Base-by-base conservation (phyloP, 2,113 vertebrate genomes). In the Petroica traversi region DNA sequence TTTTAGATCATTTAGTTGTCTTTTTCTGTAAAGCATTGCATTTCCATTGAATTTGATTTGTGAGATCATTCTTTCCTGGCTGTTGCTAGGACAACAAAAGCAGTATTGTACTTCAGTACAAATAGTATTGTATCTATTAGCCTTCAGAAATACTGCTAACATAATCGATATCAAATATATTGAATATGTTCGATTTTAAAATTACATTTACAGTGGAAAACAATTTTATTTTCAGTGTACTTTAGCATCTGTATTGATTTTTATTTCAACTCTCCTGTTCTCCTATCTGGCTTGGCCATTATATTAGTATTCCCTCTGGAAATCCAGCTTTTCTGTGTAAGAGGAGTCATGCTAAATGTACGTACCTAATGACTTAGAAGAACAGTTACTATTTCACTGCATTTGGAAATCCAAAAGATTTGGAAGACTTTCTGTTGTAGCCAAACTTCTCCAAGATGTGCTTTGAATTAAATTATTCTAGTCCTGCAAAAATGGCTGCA, bases 71-170 rank as follows among this genome's bases (percentile, higher is more conserved):
- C 85, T 55, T 84, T 92, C 69, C 94, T 94, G 96, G 89, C 95
- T 97, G 98, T 98, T 98, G 97, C 98, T 96, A 97, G 76, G 98
- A 98, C 97, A 98, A 98, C 98, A 97, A 81, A 92, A 54, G 49
- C 85, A 71, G 41, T 87, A 58, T 82, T 94, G 67, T 93, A 95
- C 73, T 74, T 77, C 48, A 13, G 14, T 93, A 80, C 48, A 85
- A 76, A 48, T 48, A 79, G 91, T 62, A 34, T 91, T 88, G 85
- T 95, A 95, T 95, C 96, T 95, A 95, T 98, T 97, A 97, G 96
- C 92, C 88, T 95, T 94, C 93, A 96, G 97, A 97, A 97, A 96
- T 89, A 94, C 87, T 95, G 89, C 85, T 96, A 94, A 95, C 97
- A 95, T 97, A 97, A 98, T 98, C 97, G 92, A 98, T 98, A 97